These are phyloP conservation scores for Sinella curviseta DNA, from an alignment of 1,140 invertebrate genomes.

Conservation along the genomic window DNA sequence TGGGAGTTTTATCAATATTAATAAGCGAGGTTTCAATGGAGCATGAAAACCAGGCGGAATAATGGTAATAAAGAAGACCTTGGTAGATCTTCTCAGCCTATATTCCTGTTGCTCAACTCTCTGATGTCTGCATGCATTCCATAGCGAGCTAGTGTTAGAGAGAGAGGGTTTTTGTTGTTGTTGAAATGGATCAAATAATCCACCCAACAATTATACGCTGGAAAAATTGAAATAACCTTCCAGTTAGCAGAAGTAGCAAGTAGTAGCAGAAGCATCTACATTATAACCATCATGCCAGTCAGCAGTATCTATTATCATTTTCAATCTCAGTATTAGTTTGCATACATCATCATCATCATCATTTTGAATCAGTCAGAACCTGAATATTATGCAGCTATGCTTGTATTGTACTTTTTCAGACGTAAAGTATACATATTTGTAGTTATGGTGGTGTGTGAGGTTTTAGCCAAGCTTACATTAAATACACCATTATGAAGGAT, in stretches of 20 bases:
- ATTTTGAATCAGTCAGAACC: too few relatives aligned
- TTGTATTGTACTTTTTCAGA: too few relatives aligned
- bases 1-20: too few relatives aligned
- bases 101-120: background rate
- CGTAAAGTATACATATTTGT: too few relatives aligned
- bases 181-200: background rate
- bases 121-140: too few relatives aligned
- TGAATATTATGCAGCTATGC: too few relatives aligned
- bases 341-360: too few relatives aligned
- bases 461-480: slow-evolving; percentile 9
- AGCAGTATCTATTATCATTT: background rate
- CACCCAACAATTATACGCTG: slow-evolving; percentile 6
- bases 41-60: background rate
- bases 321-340: too few relatives aligned
- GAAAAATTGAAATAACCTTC: slow-evolving; percentile 18
- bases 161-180: too few relatives aligned
- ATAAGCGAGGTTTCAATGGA: too few relatives aligned
- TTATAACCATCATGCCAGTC: background rate
- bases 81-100: background rate
- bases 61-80: slow-evolving; percentile 15
- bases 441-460: background rate
- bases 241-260: background rate
- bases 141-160: too few relatives aligned
- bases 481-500: slow-evolving; percentile 4
- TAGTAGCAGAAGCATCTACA: background rate